Percentiles rank a stretch among this genome's conserved stretches.
phyloP scores from a whole-genome alignment of 2,113 vertebrate genomes.

The Callithrix jacchus region DNA sequence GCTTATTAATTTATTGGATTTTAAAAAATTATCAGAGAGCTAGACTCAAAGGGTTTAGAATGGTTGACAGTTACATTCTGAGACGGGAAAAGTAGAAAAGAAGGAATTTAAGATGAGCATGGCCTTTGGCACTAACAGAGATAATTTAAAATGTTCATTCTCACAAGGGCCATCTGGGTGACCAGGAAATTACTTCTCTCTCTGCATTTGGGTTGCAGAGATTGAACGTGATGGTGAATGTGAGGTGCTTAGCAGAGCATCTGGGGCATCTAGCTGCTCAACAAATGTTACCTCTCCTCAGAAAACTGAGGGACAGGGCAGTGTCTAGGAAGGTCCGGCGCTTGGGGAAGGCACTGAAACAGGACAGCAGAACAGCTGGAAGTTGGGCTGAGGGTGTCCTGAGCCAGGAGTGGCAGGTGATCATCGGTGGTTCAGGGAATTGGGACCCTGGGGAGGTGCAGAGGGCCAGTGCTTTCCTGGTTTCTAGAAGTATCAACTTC shows the following conservation, averaged over 20 bases:
- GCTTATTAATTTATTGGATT: not conserved
- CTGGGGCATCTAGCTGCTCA: not conserved
- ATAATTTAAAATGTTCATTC: not conserved
- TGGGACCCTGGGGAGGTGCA: not conserved
- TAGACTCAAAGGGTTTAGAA: not conserved
- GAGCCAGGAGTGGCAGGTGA: rapidly evolving
- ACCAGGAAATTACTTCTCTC: not conserved
- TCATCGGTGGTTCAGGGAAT: not conserved
- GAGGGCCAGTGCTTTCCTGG: not conserved
- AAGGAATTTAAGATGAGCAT: not conserved
- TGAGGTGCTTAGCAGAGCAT: not conserved
- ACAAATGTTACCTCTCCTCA: not conserved
- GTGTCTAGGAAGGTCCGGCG: rapidly evolving
- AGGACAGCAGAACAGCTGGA: not conserved
- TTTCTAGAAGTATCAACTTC: not conserved
- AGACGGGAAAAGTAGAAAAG: not conserved
- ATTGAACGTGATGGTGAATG: not conserved
- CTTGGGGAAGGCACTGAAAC: too few relatives aligned
- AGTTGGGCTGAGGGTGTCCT: not conserved
- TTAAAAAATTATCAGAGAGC: not conserved
- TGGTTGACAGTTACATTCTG: not conserved
- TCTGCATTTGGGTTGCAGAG: not conserved
- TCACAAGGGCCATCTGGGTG: not conserved
- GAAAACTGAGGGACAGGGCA: not conserved
- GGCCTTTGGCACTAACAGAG: not conserved